Evolutionary conservation across 1,140 invertebrate species (phyloP), one percentile per base, ranked within the genome.

Genomic region (Bursaphelenchus mucronatus): DNA sequence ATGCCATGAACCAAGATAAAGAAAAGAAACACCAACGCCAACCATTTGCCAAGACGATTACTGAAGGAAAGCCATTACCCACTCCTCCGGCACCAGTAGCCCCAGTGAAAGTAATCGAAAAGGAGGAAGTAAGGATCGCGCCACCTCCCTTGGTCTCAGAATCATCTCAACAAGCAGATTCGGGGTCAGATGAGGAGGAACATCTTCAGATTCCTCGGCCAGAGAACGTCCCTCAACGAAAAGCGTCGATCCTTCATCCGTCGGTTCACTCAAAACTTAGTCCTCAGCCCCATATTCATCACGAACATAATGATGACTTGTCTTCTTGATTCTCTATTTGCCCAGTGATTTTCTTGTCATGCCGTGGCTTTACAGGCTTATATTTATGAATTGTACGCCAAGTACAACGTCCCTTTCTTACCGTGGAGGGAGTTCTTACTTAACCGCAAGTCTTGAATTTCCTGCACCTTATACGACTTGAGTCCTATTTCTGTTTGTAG

Each of bases 1-100:
- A 80, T 57, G 74, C 73, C 15, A 80, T 80, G 78, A 73, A 79
- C 46, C 70, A 81, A 49, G 65, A 76, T 44, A 79, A 81, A 19
- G 73, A 75, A 53, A 73, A 73, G 65, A 72, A 71, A 47, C 56
- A 67, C 43, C 55, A 70, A 39, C 69, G 10, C 17, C 70, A 15
- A 40, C 55, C 53, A 13, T 63, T 19, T 55, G 61, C 17, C 51
- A 57, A 63, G 51, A 44, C 45, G 39, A 49, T 19, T 8, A 41
- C 39, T 39, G 56, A 46, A 46, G 50, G 47, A 7, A n/a, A 46
- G 8, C 52, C 51, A 39, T 45, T 46, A 15, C 68, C 11, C 30
- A 40, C n/a, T 30, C 67, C n/a, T 65, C n/a, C 5, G 67, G 11
- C 8, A 50, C 67, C 17, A 6, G 41, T 47, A 15, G n/a, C 66